Conservation (phyloP, 2,797 vertebrate genomes). For the Gymnodraco acuticeps region DNA sequence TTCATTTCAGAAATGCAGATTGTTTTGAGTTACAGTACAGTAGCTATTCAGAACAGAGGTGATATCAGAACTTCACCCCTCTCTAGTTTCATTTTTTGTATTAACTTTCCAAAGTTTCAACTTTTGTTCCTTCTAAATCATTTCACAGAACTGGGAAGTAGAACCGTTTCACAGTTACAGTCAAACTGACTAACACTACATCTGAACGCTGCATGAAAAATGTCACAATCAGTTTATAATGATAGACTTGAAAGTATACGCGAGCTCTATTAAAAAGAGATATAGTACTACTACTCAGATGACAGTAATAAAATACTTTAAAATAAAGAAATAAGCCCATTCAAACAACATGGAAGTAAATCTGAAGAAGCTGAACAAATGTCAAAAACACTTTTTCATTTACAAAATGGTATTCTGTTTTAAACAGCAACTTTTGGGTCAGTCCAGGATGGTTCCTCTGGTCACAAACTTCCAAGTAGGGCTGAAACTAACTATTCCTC, state of each 20-base stretch:
- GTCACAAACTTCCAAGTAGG: conserved; percentile 19
- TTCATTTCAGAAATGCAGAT: not conserved
- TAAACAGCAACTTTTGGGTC: conserved; percentile 57
- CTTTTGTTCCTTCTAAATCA: no score
- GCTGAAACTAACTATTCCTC: no score
- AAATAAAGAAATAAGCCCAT: conserved; percentile 4
- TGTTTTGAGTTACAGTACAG: conserved; percentile 5
- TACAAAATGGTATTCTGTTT: conserved; percentile 56
- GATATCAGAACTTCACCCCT: not conserved
- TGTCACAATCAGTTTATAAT: conserved; percentile 43
- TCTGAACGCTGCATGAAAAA: conserved; percentile 52
- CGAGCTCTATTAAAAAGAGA: conserved; percentile 53
- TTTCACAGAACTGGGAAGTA: no score
- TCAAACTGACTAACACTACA: no score
- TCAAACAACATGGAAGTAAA: conserved; percentile 51
- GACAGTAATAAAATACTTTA: conserved; percentile 26
- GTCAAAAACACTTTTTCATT: conserved; percentile 61
- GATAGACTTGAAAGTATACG: conserved; percentile 43
- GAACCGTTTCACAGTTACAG: no score
- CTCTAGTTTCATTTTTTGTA: conserved; percentile 3
- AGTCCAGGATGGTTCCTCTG: conserved; percentile 38
- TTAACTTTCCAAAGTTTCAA: not conserved
- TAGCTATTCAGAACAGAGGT: not conserved
- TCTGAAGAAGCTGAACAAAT: conserved; percentile 53
- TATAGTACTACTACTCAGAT: conserved; percentile 44